Conservation (phyloP, 2,113 vertebrate species). For the Hucho hucho region DNA sequence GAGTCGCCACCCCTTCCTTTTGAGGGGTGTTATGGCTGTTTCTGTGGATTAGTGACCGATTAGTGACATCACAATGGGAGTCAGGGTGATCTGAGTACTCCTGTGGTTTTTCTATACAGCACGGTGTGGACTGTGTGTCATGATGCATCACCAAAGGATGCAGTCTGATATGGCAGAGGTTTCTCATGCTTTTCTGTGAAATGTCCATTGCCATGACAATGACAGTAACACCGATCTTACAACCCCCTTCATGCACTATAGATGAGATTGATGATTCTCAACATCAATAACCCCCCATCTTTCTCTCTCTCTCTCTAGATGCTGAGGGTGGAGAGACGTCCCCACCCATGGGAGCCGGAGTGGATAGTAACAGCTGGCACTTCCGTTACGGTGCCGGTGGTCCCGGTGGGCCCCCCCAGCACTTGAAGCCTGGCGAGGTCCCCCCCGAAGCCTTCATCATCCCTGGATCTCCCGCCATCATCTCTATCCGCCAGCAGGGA, state of each 20-base stretch:
- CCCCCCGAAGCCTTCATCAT: slow-evolving; percentile 99
- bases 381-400: slow-evolving; percentile 95
- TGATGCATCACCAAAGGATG: neutral
- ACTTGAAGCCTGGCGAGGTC: slow-evolving; percentile 93
- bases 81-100: slow-evolving; percentile 6
- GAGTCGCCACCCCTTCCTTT: slow-evolving; percentile 6
- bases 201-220: neutral
- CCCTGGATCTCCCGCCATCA: slow-evolving; percentile 97
- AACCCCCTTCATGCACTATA: too few species aligned
- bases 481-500: slow-evolving; percentile 95
- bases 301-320: slow-evolving; percentile 74
- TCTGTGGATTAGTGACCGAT: slow-evolving; percentile 12
- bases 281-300: neutral
- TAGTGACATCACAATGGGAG: slow-evolving; percentile 12
- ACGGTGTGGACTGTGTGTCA: neutral
- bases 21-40: slow-evolving; percentile 16
- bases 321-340: slow-evolving; percentile 95
- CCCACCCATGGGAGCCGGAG: slow-evolving; percentile 92
- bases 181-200: neutral
- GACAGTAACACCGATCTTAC: neutral
- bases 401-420: slow-evolving; percentile 81
- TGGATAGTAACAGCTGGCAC: slow-evolving; percentile 99
- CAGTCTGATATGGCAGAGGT: neutral
- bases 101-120: slow-evolving; percentile 1
- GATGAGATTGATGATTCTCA: slow-evolving; percentile 2